phyloP scores from a whole-genome alignment of 2,797 vertebrate species.

The Darevskia nairensis region DNA sequence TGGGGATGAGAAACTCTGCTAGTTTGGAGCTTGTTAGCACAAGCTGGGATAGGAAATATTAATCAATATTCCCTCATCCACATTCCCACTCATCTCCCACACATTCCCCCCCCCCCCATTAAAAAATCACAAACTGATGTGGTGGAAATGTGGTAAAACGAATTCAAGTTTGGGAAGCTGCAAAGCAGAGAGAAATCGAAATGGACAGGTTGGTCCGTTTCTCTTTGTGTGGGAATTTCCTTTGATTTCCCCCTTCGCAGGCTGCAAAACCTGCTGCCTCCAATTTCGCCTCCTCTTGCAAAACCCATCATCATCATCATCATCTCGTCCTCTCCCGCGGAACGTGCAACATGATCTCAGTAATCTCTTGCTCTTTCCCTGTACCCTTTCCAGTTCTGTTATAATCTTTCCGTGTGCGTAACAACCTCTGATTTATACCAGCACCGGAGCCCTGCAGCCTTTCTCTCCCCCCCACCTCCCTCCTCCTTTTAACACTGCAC shows the following conservation, averaged over 20 bases:
- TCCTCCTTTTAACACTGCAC: slow-evolving; percentile 31
- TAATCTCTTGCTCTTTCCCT: background rate
- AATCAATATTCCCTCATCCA: no score
- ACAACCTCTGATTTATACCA: slow-evolving; percentile 46
- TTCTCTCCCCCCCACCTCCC: no score
- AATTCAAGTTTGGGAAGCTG: no score
- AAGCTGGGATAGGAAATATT: no score
- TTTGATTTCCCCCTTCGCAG: background rate
- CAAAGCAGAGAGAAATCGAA: no score
- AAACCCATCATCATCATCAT: background rate
- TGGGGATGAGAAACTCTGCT: no score
- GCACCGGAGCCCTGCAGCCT: background rate
- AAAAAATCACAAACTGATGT: no score
- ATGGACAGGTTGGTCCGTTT: no score
- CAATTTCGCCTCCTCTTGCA: background rate
- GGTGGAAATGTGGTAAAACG: no score
- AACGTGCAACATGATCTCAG: background rate
- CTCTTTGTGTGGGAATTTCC: background rate
- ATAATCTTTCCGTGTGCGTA: background rate
- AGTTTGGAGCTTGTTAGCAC: no score
- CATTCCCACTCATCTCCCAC: no score
- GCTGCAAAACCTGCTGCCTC: background rate
- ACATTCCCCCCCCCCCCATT: no score
- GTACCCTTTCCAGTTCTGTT: background rate
- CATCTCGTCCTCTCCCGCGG: background rate